Base-by-base conservation (phyloP, 2,888 invertebrate species). In the Coenonympha glycerion region DNA sequence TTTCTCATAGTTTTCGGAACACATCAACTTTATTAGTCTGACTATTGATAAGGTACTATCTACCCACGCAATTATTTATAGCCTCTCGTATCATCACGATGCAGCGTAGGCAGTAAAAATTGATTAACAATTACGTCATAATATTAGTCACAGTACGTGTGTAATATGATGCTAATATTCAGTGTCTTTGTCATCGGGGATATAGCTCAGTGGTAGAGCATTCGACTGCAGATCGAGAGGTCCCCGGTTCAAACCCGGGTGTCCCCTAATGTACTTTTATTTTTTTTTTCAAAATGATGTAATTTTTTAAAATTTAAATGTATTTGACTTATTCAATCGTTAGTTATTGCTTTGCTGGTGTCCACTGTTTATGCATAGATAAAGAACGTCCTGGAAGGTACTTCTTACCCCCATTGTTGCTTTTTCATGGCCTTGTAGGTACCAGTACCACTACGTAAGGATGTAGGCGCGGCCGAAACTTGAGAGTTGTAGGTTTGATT, bases 211-310 rank as follows among this genome's bases (percentile, higher is more conserved):
- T 85, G 85, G 84, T 85, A 85, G 84, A 84, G 84, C 85, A 83
- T 84, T 85, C 85, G 83, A 84, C 84, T 84, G 84, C 84, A 83
- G 84, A 84, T 83, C 83, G 83, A 85, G 84, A 85, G 84, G 85
- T 86, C 83, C 85, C 84, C 84, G 86, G 84, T 86, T 85, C 85
- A 84, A 86, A 84, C 83, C 84, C 85, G 85, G 85, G 84, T 85
- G 85, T 85, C 84, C 84, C 85, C 85, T 86, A 40, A 15, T 6
- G 4, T 1, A n/a, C 60, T 49, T 49, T 44, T 45, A 50, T 51
- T 60, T 57, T 62, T 65, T 65, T 26, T 60, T 76, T 76, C n/a
- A 3, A 0, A 2, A n/a, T 49, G 64, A 69, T 19, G 11, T 47
- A 9, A 6, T 16, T 18, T 26, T 22, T 6, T 16, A 16, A 8